phyloP scores from a whole-genome alignment of 2,888 invertebrate species.

The Kryphioiulus occultus region DNA sequence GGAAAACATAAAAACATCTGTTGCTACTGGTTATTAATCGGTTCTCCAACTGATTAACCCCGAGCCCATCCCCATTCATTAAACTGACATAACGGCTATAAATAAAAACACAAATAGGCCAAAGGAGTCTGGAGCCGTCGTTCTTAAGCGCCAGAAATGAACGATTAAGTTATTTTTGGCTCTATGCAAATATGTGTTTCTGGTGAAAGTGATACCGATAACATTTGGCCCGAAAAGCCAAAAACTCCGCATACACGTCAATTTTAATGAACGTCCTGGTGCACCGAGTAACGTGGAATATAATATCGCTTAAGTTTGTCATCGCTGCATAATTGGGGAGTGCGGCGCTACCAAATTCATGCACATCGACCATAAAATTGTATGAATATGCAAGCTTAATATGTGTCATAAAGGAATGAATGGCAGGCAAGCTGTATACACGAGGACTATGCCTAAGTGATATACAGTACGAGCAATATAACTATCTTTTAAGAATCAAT shows the following conservation, averaged over 20 bases:
- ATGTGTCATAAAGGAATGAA: neutral
- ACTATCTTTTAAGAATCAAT: neutral
- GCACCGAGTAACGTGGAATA: neutral
- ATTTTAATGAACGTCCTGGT: neutral
- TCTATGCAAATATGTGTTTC: neutral
- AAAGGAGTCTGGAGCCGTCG: neutral
- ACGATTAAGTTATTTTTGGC: neutral
- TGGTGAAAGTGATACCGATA: neutral
- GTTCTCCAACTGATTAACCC: neutral
- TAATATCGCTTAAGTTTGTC: neutral
- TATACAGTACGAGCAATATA: neutral
- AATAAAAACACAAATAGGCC: neutral
- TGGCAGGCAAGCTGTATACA: neutral
- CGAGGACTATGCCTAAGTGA: neutral
- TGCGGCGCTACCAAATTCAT: neutral
- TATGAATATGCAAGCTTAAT: neutral
- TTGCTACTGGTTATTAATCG: too few relatives aligned
- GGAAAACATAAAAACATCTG: too few relatives aligned
- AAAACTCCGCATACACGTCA: neutral
- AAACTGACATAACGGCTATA: neutral
- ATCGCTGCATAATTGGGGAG: constrained; percentile 25
- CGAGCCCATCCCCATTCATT: neutral
- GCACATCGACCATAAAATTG: neutral
- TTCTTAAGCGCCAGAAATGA: neutral
- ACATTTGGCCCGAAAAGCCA: neutral